Evolutionary conservation across 92 coral and sea anemone species (phyloP).

Genomic region (Pocillopora grandis): DNA sequence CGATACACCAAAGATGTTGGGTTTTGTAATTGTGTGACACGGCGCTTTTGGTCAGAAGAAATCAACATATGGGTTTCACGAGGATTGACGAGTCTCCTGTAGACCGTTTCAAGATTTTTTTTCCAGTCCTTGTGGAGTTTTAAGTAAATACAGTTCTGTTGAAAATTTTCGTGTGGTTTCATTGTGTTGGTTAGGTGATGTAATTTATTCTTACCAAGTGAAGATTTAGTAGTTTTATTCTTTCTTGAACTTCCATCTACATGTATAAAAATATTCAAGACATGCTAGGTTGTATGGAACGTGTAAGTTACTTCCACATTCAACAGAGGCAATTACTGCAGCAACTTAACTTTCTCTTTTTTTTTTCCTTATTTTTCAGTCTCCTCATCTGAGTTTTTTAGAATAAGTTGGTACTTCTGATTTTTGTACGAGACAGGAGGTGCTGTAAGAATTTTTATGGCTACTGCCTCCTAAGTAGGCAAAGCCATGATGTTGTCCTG

Average conservation of each 20-base stretch:
- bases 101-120: not conserved
- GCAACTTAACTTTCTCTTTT: too few species aligned
- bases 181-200: not conserved
- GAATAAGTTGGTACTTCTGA: too few species aligned
- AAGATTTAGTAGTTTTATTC: not conserved
- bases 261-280: not conserved
- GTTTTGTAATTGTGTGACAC: slow-evolving; percentile 21
- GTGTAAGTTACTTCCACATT: too few species aligned
- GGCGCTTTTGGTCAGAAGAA: not conserved
- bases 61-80: slow-evolving; percentile 14
- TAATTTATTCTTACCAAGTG: not conserved
- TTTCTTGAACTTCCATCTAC: not conserved
- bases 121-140: not conserved
- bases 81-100: not conserved
- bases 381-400: too few species aligned
- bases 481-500: not conserved
- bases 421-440: too few species aligned
- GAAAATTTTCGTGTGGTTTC: not conserved
- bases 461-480: too few species aligned
- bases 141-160: not conserved
- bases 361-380: too few species aligned
- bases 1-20: not conserved
- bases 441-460: too few species aligned
- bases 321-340: too few species aligned
- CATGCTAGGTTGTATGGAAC: too few species aligned